Conservation (phyloP, 2,888 invertebrate species). For the Atethmia centrago region DNA sequence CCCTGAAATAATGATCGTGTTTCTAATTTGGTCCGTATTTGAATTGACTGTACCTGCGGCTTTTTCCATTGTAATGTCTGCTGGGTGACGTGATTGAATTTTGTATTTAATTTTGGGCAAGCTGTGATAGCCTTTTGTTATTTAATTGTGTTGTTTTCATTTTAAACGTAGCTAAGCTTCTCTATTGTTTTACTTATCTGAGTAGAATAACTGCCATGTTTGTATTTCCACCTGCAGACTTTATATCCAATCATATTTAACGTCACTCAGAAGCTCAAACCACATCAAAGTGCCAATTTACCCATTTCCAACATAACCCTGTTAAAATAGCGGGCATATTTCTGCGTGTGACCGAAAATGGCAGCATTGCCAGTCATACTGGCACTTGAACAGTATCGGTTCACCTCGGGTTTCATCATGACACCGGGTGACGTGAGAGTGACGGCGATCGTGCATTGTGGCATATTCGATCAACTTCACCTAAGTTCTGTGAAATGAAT, state of each 20-base stretch:
- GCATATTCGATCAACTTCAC: conserved; percentile 36
- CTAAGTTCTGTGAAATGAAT: conserved; percentile 31
- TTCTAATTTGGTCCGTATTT: conserved; percentile 54
- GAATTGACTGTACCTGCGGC: conserved; percentile 45
- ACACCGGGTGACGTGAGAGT: conserved; percentile 41
- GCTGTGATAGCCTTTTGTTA: conserved; percentile 35
- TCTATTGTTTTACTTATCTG: background rate
- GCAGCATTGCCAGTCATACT: conserved; percentile 26
- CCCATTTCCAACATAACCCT: background rate
- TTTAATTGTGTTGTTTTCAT: conserved; percentile 12
- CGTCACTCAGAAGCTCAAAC: conserved; percentile 1
- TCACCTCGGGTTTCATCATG: conserved; percentile 28
- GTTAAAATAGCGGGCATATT: conserved; percentile 20
- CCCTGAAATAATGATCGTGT: conserved; percentile 61
- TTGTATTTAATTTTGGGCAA: conserved; percentile 48
- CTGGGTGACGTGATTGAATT: conserved; percentile 48
- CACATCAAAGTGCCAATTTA: conserved; percentile 21
- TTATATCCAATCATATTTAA: background rate
- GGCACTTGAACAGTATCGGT: conserved; percentile 33
- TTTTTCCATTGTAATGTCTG: conserved; percentile 53
- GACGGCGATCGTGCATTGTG: conserved; percentile 36
- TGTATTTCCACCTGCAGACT: background rate
- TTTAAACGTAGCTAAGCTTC: conserved; percentile 17
- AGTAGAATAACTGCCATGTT: background rate
- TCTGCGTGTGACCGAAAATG: conserved; percentile 36